phyloP scores from a whole-genome alignment of 2,797 vertebrate species.

The Girardinus metallicus region DNA sequence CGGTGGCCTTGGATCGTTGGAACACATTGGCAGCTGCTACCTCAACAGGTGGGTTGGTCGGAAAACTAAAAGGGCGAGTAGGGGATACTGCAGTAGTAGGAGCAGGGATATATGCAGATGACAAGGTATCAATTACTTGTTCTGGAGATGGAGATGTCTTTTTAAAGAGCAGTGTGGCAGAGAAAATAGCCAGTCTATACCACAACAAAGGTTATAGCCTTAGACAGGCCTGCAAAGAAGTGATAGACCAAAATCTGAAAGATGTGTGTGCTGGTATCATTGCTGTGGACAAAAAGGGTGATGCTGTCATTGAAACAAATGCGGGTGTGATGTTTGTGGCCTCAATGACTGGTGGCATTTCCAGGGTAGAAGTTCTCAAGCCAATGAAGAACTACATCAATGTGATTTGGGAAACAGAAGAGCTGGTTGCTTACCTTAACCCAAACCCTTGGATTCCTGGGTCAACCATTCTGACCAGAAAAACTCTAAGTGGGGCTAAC shows the following conservation, averaged over 20 bases:
- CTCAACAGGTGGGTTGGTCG: conserved; percentile 83
- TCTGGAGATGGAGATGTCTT: conserved; percentile 85
- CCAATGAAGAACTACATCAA: conserved; percentile 69
- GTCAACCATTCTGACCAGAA: conserved; percentile 77
- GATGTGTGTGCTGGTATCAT: conserved; percentile 80
- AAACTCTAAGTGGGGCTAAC: conserved; percentile 68
- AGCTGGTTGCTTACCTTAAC: conserved; percentile 80
- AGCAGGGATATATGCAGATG: conserved; percentile 83
- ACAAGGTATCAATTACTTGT: conserved; percentile 80
- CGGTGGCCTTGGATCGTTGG: conserved; percentile 78
- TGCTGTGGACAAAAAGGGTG: conserved; percentile 76
- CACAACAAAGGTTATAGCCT: conserved; percentile 78
- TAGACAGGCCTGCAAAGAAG: conserved; percentile 78
- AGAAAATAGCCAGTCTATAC: conserved; percentile 82
- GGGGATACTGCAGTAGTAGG: conserved; percentile 85
- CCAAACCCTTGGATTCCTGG: conserved; percentile 81
- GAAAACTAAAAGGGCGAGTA: conserved; percentile 82
- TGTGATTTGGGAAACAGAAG: conserved; percentile 83
- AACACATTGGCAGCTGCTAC: conserved; percentile 78
- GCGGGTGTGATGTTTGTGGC: conserved; percentile 82
- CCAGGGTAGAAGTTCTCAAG: conserved; percentile 76
- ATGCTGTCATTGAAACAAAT: conserved; percentile 80
- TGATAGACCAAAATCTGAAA: conserved; percentile 75
- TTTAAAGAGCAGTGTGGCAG: conserved; percentile 80
- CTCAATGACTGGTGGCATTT: conserved; percentile 68